phyloP scores from a whole-genome alignment of 2,797 vertebrate genomes.

The Propithecus deckenii region DNA sequence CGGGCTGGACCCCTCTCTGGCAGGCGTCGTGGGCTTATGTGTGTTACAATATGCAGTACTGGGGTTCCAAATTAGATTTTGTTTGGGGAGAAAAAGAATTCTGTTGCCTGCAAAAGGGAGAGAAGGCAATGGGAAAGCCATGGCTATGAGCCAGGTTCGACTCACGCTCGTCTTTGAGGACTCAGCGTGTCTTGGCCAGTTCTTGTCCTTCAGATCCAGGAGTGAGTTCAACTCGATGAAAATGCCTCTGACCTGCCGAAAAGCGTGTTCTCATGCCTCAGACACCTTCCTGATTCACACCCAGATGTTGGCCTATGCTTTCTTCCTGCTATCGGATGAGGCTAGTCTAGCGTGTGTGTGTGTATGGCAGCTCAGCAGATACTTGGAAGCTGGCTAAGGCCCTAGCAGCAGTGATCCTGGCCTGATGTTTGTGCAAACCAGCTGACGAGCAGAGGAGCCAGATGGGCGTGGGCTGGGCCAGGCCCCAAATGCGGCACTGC shows the following conservation, averaged over 20 bases:
- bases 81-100: neutral
- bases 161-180: neutral
- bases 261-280: neutral
- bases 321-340: neutral
- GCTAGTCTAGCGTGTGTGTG: neutral
- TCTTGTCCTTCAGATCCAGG: neutral
- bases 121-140: neutral
- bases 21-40: neutral
- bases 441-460: neutral
- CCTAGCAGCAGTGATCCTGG: neutral
- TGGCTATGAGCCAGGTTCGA: neutral
- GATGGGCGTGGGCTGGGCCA: neutral
- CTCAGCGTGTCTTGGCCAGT: neutral
- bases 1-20: neutral
- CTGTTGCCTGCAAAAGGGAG: neutral
- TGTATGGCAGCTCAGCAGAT: neutral
- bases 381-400: neutral
- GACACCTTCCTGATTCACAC: neutral
- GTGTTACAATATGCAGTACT: neutral
- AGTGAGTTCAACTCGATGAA: neutral
- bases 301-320: neutral
- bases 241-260: neutral
- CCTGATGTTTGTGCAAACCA: neutral
- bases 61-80: neutral
- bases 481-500: rapidly evolving